A percentile compares a stretch with the other conserved stretches of the same genome.
phyloP scores from a whole-genome alignment of 1,140 invertebrate species.

The Lycorma delicatula region DNA sequence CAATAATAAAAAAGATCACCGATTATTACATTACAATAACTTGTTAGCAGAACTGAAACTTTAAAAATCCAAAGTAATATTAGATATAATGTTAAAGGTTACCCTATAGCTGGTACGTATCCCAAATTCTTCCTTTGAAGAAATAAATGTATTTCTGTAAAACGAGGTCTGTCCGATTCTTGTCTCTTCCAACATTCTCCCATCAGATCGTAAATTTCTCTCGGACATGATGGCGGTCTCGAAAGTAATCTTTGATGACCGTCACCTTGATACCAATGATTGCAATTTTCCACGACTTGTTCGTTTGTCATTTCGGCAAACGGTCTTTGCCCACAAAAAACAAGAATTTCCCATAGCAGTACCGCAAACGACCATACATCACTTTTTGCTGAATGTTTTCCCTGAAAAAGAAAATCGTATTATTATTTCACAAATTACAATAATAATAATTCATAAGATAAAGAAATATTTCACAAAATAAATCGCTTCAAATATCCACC shows the following conservation, averaged over 20 bases:
- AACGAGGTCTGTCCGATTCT: conserved; percentile 55
- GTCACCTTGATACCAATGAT: conserved; percentile 52
- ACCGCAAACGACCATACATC: conserved; percentile 75
- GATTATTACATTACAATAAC: too few species aligned
- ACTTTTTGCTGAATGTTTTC: conserved; percentile 57
- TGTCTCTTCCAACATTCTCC: conserved; percentile 64
- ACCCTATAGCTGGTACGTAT: conserved; percentile 26
- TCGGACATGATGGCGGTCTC: conserved; percentile 50
- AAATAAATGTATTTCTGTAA: conserved; percentile 65
- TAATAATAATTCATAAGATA: not conserved
- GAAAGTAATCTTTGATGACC: conserved; percentile 37
- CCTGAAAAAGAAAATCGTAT: conserved; percentile 46
- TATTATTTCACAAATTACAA: too few species aligned
- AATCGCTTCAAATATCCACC: too few species aligned
- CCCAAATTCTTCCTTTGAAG: conserved; percentile 58
- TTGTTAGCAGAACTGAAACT: too few species aligned
- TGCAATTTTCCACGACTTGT: conserved; percentile 66
- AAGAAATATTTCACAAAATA: conserved; percentile 2
- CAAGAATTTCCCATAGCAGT: conserved; percentile 70
- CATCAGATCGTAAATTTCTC: conserved; percentile 66
- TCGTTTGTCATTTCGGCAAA: conserved; percentile 64
- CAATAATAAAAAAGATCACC: too few species aligned
- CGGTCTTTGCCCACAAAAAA: conserved; percentile 58
- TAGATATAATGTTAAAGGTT: too few species aligned
- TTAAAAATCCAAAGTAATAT: too few species aligned